Evolutionary conservation across 2,888 invertebrate genomes (phyloP).

Genomic region (Phaedon cochleariae): DNA sequence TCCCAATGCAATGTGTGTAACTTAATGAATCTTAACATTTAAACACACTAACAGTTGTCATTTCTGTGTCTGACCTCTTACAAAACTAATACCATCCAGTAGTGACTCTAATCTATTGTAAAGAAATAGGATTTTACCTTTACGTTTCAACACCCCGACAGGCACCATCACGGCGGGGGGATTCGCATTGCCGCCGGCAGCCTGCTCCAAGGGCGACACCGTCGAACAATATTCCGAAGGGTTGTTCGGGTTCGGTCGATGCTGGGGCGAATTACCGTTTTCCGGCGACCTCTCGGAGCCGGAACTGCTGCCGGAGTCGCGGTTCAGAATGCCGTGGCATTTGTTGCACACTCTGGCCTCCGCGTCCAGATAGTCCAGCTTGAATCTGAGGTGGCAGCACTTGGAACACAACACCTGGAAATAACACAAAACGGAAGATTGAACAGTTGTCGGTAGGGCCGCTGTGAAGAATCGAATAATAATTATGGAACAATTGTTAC

Average conservation of each 20-base stretch:
- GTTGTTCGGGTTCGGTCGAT: conserved; percentile 83
- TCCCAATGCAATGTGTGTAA: too few species aligned
- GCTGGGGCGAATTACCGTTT: conserved; percentile 53
- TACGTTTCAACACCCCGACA: conserved; percentile 81
- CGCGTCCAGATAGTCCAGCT: conserved; percentile 76
- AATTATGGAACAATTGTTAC: too few species aligned
- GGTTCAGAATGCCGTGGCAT: conserved; percentile 69
- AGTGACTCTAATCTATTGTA: too few species aligned
- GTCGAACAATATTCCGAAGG: conserved; percentile 89
- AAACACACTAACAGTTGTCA: too few species aligned
- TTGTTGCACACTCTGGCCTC: conserved; percentile 81
- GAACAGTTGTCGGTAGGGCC: too few species aligned
- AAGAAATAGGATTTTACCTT: conserved; percentile 60
- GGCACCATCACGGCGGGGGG: conserved; percentile 83
- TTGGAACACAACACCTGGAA: conserved; percentile 80
- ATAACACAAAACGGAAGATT: too few species aligned
- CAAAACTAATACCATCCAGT: too few species aligned
- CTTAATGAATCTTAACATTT: too few species aligned
- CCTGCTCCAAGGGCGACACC: conserved; percentile 81
- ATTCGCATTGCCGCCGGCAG: conserved; percentile 63
- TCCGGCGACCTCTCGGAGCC: conserved; percentile 53
- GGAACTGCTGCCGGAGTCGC: conserved; percentile 44
- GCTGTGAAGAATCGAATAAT: too few species aligned
- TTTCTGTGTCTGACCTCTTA: too few species aligned
- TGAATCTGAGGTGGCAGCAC: conserved; percentile 78